Evolutionary conservation across 2,888 invertebrate genomes (phyloP).

Genomic region (Parasteatoda lunata): DNA sequence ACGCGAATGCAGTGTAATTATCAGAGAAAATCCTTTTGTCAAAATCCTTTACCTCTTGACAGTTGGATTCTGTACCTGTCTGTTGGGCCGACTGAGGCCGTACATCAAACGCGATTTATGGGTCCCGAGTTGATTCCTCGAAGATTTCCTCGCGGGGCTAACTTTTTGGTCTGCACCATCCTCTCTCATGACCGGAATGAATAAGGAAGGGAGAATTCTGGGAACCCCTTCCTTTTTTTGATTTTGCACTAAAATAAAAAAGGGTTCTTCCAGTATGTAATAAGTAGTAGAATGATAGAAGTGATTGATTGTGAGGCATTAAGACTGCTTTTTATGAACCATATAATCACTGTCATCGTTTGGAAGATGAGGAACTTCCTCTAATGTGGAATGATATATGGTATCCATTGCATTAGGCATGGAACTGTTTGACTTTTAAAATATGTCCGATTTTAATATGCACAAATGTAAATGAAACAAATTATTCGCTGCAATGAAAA

Average conservation of each 20-base stretch:
- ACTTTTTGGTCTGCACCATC: not conserved
- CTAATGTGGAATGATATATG: constrained; percentile 3
- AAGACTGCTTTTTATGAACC: not conserved
- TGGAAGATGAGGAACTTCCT: not conserved
- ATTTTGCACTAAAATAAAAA: not conserved
- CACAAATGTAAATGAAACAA: too few species aligned
- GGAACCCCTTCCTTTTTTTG: not conserved
- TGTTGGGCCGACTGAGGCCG: constrained; percentile 32
- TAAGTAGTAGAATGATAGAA: not conserved
- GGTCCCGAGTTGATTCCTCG: not conserved
- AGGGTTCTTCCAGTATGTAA: too few species aligned
- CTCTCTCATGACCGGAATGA: not conserved
- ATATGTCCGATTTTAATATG: too few species aligned
- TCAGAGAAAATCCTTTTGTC: constrained; percentile 26
- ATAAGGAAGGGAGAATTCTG: constrained; percentile 1
- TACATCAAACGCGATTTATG: constrained; percentile 65
- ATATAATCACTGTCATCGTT: not conserved
- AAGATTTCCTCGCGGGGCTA: not conserved
- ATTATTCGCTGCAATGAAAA: too few species aligned
- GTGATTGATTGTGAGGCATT: not conserved
- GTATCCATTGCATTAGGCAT: not conserved
- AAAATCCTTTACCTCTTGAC: constrained; percentile 34
- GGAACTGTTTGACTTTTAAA: too few species aligned
- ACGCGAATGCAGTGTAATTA: constrained; percentile 47
- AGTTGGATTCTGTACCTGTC: constrained; percentile 62